Percentiles rank a stretch among this genome's conserved stretches.
Conservation (phyloP, 2,113 vertebrate genomes). For the Brachirus orientalis region DNA sequence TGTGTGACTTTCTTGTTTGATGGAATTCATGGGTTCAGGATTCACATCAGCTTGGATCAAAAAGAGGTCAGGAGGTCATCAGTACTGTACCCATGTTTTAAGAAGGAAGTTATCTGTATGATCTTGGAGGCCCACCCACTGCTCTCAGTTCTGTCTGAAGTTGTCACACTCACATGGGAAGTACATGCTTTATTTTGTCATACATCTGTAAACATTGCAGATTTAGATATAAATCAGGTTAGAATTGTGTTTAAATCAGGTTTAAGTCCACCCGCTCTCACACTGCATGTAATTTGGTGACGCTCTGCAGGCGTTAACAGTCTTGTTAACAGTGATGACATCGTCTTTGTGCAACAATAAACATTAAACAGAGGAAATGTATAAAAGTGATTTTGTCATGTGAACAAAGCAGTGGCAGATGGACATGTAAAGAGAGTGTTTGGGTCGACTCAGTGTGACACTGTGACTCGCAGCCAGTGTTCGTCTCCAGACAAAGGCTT, state of each 20-base stretch:
- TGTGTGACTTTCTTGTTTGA: too few relatives aligned
- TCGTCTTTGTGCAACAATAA: slow-evolving; percentile 4
- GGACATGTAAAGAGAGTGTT: slow-evolving; percentile 26
- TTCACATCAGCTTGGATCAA: slow-evolving; percentile 15
- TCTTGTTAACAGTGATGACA: background rate
- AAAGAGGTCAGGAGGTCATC: slow-evolving; percentile 44
- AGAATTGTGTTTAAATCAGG: too few relatives aligned
- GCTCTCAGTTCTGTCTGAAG: too few relatives aligned
- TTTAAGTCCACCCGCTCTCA: too few relatives aligned
- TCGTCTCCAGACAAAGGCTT: slow-evolving; percentile 34
- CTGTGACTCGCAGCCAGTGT: slow-evolving; percentile 17
- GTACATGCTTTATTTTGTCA: too few relatives aligned
- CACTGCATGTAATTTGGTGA: too few relatives aligned
- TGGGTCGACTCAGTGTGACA: slow-evolving; percentile 30
- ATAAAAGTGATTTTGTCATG: slow-evolving; percentile 21
- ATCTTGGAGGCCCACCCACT: slow-evolving; percentile 28
- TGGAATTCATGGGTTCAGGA: too few relatives aligned
- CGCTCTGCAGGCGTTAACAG: background rate
- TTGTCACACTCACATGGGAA: too few relatives aligned
- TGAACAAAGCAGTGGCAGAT: slow-evolving; percentile 34
- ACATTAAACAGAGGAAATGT: slow-evolving; percentile 34
- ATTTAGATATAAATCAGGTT: too few relatives aligned
- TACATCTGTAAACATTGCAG: too few relatives aligned
- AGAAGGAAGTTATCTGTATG: background rate
- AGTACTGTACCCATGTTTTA: slow-evolving; percentile 17